Conservation (phyloP, 2,797 vertebrate species). For the Darevskia mixta region DNA sequence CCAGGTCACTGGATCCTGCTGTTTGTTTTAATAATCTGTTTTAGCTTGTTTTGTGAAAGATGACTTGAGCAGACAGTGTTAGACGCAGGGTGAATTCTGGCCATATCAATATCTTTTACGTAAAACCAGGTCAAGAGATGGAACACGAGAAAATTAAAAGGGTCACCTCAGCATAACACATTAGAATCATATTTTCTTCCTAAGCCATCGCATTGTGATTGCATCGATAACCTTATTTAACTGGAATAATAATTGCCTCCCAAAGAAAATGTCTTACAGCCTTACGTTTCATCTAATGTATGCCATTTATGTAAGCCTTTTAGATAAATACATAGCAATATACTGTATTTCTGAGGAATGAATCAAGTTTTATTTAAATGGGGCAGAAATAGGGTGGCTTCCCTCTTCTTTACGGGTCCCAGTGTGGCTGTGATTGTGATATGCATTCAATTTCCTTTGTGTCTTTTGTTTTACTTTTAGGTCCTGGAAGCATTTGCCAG, state of each 20-base stretch:
- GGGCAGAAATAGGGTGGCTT: not conserved
- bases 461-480: constrained; percentile 75
- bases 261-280: not conserved
- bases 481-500: constrained; percentile 89
- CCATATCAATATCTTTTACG: constrained; percentile 35
- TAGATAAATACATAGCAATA: not conserved
- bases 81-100: constrained; percentile 4
- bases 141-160: constrained; percentile 2
- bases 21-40: constrained; percentile 47
- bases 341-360: not conserved
- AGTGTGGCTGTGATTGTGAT: not conserved
- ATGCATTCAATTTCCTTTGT: not conserved
- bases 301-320: not conserved
- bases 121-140: constrained; percentile 53
- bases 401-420: no score
- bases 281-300: not conserved
- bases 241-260: not conserved
- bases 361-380: not conserved
- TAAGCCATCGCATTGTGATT: no score
- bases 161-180: not conserved
- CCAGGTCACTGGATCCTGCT: constrained; percentile 66
- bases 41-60: constrained; percentile 33
- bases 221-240: not conserved
- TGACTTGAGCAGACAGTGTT: constrained; percentile 54
- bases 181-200: not conserved